Conservation (phyloP, 1,140 invertebrate genomes). For the Acromyrmex echinatior region DNA sequence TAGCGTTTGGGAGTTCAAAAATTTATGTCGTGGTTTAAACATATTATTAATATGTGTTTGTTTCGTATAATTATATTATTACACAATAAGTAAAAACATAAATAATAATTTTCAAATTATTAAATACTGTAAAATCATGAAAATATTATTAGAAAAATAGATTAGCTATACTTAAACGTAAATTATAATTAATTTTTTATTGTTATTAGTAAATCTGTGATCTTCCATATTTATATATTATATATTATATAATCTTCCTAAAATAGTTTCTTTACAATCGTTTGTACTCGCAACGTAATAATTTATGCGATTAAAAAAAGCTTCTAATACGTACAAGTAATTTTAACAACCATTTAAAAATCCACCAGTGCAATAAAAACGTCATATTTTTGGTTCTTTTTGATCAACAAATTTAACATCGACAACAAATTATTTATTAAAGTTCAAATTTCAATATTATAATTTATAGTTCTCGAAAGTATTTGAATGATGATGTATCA, state of each 20-base stretch:
- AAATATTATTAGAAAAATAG: slow-evolving; percentile 21
- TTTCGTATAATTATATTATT: background rate
- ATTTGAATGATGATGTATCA: background rate
- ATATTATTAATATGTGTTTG: slow-evolving; percentile 4
- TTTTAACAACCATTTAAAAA: slow-evolving; percentile 6
- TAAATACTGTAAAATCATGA: slow-evolving; percentile 40
- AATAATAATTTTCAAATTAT: background rate
- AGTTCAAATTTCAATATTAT: background rate
- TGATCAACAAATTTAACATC: background rate
- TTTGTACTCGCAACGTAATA: slow-evolving; percentile 23
- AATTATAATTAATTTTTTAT: background rate
- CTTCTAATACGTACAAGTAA: background rate
- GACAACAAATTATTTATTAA: background rate
- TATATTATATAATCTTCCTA: background rate
- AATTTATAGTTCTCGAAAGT: background rate
- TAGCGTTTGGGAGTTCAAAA: background rate
- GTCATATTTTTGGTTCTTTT: background rate
- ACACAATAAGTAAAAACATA: slow-evolving; percentile 11
- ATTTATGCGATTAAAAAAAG: background rate
- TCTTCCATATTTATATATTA: background rate
- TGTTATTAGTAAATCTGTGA: background rate
- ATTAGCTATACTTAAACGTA: slow-evolving; percentile 22
- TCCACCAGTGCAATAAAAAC: background rate
- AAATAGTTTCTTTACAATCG: background rate
- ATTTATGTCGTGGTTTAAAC: slow-evolving; percentile 4